Conservation (phyloP, 2,113 vertebrate genomes). For the Callopanchax toddi region DNA sequence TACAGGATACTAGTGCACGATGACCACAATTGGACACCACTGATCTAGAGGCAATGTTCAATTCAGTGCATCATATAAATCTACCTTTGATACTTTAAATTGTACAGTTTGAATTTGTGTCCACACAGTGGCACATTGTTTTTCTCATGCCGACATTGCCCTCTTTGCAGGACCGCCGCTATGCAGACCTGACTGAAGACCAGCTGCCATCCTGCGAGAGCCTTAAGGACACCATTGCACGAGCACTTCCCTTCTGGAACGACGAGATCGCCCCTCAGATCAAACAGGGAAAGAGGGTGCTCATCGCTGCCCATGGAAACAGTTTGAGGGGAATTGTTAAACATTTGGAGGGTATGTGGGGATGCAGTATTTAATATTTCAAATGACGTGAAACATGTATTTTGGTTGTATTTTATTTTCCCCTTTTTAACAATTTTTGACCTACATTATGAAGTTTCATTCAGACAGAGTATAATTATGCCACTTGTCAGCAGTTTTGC, state of each 20-base stretch:
- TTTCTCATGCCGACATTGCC: not conserved
- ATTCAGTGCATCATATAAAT: not conserved
- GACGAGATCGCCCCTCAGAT: conserved; percentile 89
- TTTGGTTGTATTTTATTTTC: too few relatives aligned
- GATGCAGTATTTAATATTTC: too few relatives aligned
- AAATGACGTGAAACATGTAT: too few relatives aligned
- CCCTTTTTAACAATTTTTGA: too few relatives aligned
- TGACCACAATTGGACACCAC: too few relatives aligned
- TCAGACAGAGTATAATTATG: too few relatives aligned
- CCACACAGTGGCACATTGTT: not conserved
- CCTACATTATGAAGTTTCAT: too few relatives aligned
- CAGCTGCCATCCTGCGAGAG: conserved; percentile 91
- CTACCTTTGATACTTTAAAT: not conserved
- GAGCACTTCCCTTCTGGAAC: conserved; percentile 91
- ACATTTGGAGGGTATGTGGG: conserved; percentile 82
- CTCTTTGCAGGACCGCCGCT: conserved; percentile 83
- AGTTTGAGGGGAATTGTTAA: conserved; percentile 92
- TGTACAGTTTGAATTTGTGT: not conserved
- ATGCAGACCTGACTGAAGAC: conserved; percentile 78
- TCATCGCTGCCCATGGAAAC: conserved; percentile 93
- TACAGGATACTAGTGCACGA: too few relatives aligned
- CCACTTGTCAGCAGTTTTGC: too few relatives aligned
- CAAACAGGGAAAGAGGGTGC: conserved; percentile 87
- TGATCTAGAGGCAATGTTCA: too few relatives aligned
- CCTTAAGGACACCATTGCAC: conserved; percentile 91